Evolutionary conservation across 2,797 vertebrate species (phyloP).

Genomic region (Eidolon dupreanum): DNA sequence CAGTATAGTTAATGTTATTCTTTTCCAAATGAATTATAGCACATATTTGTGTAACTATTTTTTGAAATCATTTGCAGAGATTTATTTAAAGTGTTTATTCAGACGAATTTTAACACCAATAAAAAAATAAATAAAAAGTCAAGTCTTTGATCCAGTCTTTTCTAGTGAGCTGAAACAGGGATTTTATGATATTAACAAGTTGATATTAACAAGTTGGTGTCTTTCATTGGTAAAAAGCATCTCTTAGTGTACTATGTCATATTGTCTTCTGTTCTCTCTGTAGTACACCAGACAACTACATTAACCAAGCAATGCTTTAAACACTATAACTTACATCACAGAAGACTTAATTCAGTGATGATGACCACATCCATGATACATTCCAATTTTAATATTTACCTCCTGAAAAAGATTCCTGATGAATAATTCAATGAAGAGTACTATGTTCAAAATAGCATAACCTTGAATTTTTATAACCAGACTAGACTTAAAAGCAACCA

Average conservation of each 20-base stretch:
- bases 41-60: conserved; percentile 66
- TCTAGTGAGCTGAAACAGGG: conserved; percentile 26
- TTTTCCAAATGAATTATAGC: conserved; percentile 68
- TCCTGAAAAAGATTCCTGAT: background rate
- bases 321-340: background rate
- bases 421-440: background rate
- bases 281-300: background rate
- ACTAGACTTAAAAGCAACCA: background rate
- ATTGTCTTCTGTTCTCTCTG: background rate
- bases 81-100: conserved; percentile 73
- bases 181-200: conserved; percentile 63
- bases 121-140: background rate
- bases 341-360: background rate
- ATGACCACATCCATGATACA: background rate
- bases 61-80: conserved; percentile 71
- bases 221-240: conserved; percentile 7
- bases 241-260: background rate
- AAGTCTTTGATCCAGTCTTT: conserved; percentile 62
- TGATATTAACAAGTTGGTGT: conserved; percentile 48
- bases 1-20: conserved; percentile 47
- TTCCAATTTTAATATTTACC: conserved; percentile 15
- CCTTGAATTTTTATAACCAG: background rate
- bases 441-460: background rate
- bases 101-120: conserved; percentile 60
- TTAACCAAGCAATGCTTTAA: background rate